Evolutionary conservation across 2,797 vertebrate genomes (phyloP), one percentile per base, ranked within the genome.

Genomic region (Gymnodraco acuticeps): DNA sequence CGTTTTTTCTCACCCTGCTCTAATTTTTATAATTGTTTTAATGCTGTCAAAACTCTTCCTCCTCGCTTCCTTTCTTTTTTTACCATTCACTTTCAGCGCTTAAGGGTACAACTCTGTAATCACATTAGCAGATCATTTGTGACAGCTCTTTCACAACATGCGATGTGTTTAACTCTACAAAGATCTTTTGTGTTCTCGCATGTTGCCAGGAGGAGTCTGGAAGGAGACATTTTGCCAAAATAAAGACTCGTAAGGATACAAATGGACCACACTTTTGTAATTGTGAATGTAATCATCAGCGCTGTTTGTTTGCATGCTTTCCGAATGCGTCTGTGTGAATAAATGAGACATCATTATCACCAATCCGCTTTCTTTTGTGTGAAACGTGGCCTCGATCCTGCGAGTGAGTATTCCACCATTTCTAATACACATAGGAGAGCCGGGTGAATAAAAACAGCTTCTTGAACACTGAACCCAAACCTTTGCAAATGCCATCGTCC

Each of bases 401-500:
- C 12, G 42, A 73, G 62, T 78, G 53, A 65, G 41, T 0, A 5
- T 67, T 51, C 20, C 56, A 59, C 52, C 38, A 42, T 64, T 56
- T 73, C 74, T 19, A 48, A 75, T 17, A 41, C 33, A 65, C 60
- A 70, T 43, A 70, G 41, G 33, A 64, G 75, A 51, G 51, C 55
- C 62, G 70, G 52, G 13, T 66, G 71, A 76, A 78, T 70, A 70
- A 83, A 84, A 83, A 68, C 53, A 59, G 43, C 77, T 80, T 61
- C 64, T 43, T 41, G 62, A 46, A 46, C 48, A 64, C 75, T 1
- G 78, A 83, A 83, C 81, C 82, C 67, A 63, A 88, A 82, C 90
- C 81, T 89, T 87, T 83, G 67, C 59, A 90, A 90, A 90, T 89
- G 85, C 83, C 89, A 88, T 74, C 51, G 31, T 83, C 68, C 71